These are phyloP conservation scores for Coelopa pilipes DNA, from an alignment of 2,888 invertebrate genomes.

Conservation along the genomic window DNA sequence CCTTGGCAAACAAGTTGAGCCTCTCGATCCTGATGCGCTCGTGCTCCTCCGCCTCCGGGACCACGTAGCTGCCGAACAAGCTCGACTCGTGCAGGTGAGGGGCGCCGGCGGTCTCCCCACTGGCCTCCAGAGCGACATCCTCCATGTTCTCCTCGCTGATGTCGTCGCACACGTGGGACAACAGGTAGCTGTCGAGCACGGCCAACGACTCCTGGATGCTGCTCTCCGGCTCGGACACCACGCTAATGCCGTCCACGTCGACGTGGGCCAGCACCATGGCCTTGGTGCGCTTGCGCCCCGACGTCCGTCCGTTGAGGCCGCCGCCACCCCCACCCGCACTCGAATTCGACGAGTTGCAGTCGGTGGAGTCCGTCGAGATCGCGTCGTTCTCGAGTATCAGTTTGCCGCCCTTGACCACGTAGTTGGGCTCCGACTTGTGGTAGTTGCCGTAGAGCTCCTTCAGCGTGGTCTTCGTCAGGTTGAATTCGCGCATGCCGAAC, in stretches of 20 bases:
- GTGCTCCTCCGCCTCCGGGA: not conserved
- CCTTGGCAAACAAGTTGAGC: too few species aligned
- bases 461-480: constrained; percentile 60
- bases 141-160: constrained; percentile 25
- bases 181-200: constrained; percentile 50
- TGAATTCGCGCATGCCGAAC: constrained; percentile 61
- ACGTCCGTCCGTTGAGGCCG: too few species aligned
- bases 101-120: not conserved
- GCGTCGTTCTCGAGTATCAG: constrained; percentile 41
- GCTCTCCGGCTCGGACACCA: constrained; percentile 1
- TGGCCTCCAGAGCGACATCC: not conserved
- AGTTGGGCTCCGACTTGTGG: constrained; percentile 47
- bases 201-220: constrained; percentile 39
- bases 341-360: constrained; percentile 38
- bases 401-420: constrained; percentile 41
- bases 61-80: not conserved
- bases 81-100: not conserved
- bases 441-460: constrained; percentile 60
- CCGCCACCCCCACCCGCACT: constrained; percentile 18
- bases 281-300: constrained; percentile 7
- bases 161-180: constrained; percentile 29
- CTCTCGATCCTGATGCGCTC: too few species aligned
- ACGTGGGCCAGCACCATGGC: constrained; percentile 37
- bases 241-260: constrained; percentile 21
- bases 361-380: constrained; percentile 39